Evolutionary conservation across 2,113 vertebrate species (phyloP), one percentile per base, ranked within the genome.

Genomic region (Acrocephalus kingi): DNA sequence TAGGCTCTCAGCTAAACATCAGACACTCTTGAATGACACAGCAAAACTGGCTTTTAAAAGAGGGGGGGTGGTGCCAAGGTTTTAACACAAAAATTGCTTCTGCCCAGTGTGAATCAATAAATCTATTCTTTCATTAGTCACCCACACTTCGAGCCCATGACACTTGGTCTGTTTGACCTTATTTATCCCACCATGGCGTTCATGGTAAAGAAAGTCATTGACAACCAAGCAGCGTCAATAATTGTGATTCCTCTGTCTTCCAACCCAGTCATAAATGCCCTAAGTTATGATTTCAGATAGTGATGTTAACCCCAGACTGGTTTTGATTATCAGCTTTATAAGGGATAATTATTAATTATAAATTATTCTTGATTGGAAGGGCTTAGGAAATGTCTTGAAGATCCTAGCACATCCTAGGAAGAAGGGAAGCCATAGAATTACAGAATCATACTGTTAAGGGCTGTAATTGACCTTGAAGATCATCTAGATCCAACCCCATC

Each of bases 61-160:
- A 94, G 59, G n/a, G 31, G 31, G 13, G 68, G 31, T 35, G 37
- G 79, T 96, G 91, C 86, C 95, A 96, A 84, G 68, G 56, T 94
- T 86, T 93, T 94, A 96, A 88, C 87, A 93, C 72, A 92, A 92
- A 96, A 95, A 94, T 93, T 94, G 86, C 76, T 90, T 83, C 72
- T 92, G 55, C 35, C 31, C 43, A 87, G n/a, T 86, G 89, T 88
- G 88, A 94, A 89, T 96, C 91, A 95, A 77, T 96, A 96, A 63
- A 14, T 84, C 84, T 69, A 30, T 89, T 96, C 67, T 93, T 96
- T 89, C 85, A 89, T 97, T 96, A 97, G 83, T 96, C 80, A 90
- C 61, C 96, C 77, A 73, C 80, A 55, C 94, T 84, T 94, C 87
- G 73, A 72, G 52, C 45, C 86, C 18, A 28, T 79, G 67, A 80